Evolutionary conservation across 2,113 vertebrate species (phyloP).

Genomic region (Salvelinus namaycush): DNA sequence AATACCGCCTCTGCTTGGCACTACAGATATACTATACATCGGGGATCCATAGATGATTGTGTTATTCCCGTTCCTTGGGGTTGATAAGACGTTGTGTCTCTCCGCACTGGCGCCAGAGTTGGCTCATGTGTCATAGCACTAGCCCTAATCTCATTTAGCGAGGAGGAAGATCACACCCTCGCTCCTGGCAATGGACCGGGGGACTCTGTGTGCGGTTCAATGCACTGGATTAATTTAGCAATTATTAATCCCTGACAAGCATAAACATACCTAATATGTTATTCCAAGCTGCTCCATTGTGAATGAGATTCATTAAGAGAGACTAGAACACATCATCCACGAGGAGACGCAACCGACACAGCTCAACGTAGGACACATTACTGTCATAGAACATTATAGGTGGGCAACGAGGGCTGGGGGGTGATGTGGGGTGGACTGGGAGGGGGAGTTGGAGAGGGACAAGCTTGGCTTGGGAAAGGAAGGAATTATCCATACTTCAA

Average conservation of each 20-base stretch:
- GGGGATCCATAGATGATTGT: neutral
- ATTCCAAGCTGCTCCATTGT: neutral
- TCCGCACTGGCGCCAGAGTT: neutral
- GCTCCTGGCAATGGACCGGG: neutral
- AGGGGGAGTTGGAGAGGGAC: too few relatives aligned
- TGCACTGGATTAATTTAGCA: slow-evolving; percentile 2
- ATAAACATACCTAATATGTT: neutral
- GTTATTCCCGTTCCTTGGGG: neutral
- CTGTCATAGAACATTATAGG: neutral
- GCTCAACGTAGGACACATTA: neutral
- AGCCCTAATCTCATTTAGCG: neutral
- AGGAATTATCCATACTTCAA: too few relatives aligned
- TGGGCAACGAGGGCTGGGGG: neutral
- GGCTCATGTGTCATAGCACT: neutral
- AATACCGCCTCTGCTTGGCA: too few relatives aligned
- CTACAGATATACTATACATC: neutral
- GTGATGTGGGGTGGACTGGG: neutral
- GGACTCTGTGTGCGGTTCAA: slow-evolving; percentile 1
- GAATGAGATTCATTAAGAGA: neutral
- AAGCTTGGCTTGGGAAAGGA: neutral
- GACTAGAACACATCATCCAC: neutral
- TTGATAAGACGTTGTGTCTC: neutral
- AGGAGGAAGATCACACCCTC: neutral
- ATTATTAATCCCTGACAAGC: slow-evolving; percentile 7
- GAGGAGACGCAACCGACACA: neutral